Percentiles rank a stretch among this genome's conserved stretches.
Evolutionary conservation across 1,140 invertebrate genomes (phyloP).

Genomic region (Trypoxylus dichotomus): DNA sequence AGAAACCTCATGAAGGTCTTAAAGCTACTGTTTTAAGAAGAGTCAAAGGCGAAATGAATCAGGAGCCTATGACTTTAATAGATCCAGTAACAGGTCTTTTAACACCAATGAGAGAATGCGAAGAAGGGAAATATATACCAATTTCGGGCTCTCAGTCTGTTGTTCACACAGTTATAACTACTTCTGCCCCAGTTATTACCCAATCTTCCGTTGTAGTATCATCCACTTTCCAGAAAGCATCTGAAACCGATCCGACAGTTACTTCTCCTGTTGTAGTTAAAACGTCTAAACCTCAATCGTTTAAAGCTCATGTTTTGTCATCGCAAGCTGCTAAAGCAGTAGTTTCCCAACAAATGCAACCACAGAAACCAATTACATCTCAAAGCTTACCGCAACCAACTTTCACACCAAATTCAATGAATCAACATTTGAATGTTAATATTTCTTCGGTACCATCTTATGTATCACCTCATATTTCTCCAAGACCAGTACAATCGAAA

Average conservation of each 20-base stretch:
- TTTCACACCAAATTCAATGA: constrained; percentile 34
- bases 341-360: constrained; percentile 39
- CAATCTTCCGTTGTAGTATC: constrained; percentile 30
- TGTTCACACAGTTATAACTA: constrained; percentile 36
- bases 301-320: constrained; percentile 60
- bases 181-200: constrained; percentile 34
- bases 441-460: constrained; percentile 36
- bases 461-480: constrained; percentile 43
- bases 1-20: constrained; percentile 45
- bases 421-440: constrained; percentile 44
- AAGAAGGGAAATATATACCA: constrained; percentile 72
- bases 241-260: constrained; percentile 13
- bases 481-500: constrained; percentile 42
- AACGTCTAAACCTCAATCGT: constrained; percentile 53
- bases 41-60: constrained; percentile 48
- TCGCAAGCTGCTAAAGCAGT: constrained; percentile 49
- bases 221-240: constrained; percentile 18
- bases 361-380: constrained; percentile 34
- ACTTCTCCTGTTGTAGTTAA: constrained; percentile 29
- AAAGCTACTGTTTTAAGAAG: constrained; percentile 49
- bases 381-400: constrained; percentile 8
- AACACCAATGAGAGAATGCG: constrained; percentile 70
- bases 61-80: constrained; percentile 66
- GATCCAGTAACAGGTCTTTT: constrained; percentile 78
- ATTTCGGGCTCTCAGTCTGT: constrained; percentile 51